A percentile compares a stretch with the other conserved stretches of the same genome.
These are phyloP conservation scores for Allolobophora icterica DNA, from an alignment of 2,888 invertebrate genomes.

Conservation along the genomic window DNA sequence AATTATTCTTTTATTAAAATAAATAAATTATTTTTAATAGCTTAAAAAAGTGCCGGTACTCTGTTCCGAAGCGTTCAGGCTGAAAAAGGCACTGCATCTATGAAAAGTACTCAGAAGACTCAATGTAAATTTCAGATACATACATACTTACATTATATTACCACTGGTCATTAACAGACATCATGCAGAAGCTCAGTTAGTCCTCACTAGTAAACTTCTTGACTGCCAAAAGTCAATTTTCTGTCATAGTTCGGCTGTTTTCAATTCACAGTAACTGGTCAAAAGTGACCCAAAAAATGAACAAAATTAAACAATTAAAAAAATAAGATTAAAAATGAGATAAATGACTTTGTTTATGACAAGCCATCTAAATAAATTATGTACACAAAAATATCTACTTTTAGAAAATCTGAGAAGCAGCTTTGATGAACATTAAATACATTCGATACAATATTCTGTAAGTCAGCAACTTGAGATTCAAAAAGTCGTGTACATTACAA, in stretches of 20 bases:
- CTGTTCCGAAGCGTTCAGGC: too few relatives aligned
- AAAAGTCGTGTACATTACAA: not conserved
- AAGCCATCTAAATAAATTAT: not conserved
- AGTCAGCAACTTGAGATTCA: not conserved
- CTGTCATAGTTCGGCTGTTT: not conserved
- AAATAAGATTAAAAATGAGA: not conserved
- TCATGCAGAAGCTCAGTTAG: not conserved
- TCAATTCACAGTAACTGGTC: not conserved
- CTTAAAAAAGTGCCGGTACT: too few relatives aligned
- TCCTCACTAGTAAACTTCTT: not conserved
- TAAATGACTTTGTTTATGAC: constrained; percentile 8
- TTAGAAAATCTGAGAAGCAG: not conserved
- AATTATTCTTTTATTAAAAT: too few relatives aligned
- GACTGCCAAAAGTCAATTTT: too few relatives aligned
- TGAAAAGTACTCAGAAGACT: too few relatives aligned
- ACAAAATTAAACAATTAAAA: not conserved
- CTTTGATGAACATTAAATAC: not conserved
- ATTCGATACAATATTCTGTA: not conserved
- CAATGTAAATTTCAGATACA: not conserved
- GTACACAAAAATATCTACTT: not conserved
- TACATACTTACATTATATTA: not conserved
- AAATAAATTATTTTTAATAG: too few relatives aligned
- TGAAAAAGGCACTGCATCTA: too few relatives aligned
- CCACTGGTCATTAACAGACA: not conserved
- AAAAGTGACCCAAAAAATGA: not conserved